Conservation (phyloP, 2,113 vertebrate genomes). For the Muscicapa adusta region DNA sequence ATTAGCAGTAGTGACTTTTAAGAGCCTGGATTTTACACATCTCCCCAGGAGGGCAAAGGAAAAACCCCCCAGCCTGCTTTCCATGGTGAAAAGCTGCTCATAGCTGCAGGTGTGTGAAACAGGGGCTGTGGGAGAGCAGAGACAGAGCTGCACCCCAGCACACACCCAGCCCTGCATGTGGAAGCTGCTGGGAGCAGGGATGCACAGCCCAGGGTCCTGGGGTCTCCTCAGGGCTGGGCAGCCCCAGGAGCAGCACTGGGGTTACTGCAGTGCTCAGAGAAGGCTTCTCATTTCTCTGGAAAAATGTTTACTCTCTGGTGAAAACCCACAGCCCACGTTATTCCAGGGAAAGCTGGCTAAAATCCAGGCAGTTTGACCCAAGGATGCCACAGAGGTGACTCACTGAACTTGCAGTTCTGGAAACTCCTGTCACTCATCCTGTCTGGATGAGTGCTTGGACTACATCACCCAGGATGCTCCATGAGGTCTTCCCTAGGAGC, state of each 20-base stretch:
- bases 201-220: background rate
- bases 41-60: background rate
- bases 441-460: background rate
- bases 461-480: background rate
- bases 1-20: background rate
- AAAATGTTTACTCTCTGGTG: background rate
- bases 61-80: background rate
- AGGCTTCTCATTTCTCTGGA: background rate
- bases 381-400: background rate
- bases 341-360: background rate
- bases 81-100: background rate
- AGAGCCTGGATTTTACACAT: background rate
- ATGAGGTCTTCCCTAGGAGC: too few relatives aligned
- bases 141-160: background rate
- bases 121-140: background rate
- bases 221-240: background rate
- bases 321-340: background rate
- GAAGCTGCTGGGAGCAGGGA: background rate
- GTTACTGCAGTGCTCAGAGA: background rate
- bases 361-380: background rate
- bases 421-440: background rate
- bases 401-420: background rate
- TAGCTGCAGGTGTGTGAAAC: background rate
- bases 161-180: fast-evolving
- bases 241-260: fast-evolving